Conservation (phyloP, 1,140 invertebrate genomes). For the Bombus ignitus region DNA sequence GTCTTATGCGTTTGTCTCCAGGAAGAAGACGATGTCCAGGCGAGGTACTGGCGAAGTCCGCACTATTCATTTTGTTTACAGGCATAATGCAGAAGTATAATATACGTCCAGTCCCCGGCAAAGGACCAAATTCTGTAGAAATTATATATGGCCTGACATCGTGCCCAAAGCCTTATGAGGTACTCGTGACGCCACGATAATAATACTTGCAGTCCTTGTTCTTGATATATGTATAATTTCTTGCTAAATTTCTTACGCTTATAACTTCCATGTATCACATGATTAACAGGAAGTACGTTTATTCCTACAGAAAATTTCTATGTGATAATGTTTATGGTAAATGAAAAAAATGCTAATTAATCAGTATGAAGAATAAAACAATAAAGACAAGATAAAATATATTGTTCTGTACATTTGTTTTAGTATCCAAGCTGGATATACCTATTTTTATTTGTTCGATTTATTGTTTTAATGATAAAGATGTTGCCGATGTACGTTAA, state of each 20-base stretch:
- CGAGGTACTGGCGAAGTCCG: constrained; percentile 88
- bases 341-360: background rate
- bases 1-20: constrained; percentile 71
- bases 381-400: background rate
- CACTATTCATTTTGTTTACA: constrained; percentile 89
- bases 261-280: no score
- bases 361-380: background rate
- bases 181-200: constrained; percentile 67
- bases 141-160: constrained; percentile 72
- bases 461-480: constrained; percentile 2
- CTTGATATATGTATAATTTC: no score
- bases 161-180: constrained; percentile 76
- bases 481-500: background rate
- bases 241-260: no score
- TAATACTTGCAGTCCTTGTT: background rate
- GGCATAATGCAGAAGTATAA: constrained; percentile 85
- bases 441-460: background rate
- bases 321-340: background rate
- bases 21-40: constrained; percentile 90
- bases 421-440: background rate
- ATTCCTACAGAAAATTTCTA: background rate
- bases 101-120: constrained; percentile 74
- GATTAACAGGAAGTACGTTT: background rate
- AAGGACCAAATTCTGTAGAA: constrained; percentile 66
- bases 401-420: background rate